These are phyloP conservation scores for Germaria angustata DNA, from an alignment of 2,888 invertebrate species.

Conservation along the genomic window DNA sequence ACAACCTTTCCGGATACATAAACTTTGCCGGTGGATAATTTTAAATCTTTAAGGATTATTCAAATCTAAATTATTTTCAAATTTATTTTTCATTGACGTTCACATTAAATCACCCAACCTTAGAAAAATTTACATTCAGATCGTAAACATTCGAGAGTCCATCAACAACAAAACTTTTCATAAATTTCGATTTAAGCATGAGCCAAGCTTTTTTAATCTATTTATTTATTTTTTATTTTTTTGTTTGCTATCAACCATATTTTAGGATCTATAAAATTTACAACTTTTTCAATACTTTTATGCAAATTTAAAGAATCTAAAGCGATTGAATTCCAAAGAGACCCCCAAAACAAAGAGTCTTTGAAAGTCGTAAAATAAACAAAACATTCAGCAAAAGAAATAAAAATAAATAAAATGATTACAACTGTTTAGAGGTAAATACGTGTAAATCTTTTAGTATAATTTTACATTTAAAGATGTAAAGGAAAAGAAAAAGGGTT, in stretches of 20 bases:
- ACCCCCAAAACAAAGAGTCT: slow-evolving; percentile 24
- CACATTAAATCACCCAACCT: neutral
- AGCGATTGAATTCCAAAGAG: slow-evolving; percentile 57
- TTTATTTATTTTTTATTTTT: neutral
- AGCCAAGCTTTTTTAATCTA: neutral
- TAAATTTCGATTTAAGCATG: neutral
- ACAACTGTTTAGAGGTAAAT: slow-evolving; percentile 66
- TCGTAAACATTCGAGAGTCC: slow-evolving; percentile 19
- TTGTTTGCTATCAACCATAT: slow-evolving; percentile 18
- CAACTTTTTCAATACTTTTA: slow-evolving; percentile 57
- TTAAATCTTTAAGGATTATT: neutral
- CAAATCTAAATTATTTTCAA: neutral
- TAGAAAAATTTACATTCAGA: neutral
- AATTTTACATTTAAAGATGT: neutral
- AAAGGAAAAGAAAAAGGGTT: slow-evolving; percentile 38
- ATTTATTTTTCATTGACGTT: neutral
- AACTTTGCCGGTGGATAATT: neutral
- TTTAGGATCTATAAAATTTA: slow-evolving; percentile 46
- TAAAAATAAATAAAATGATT: slow-evolving; percentile 50
- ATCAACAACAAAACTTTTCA: neutral
- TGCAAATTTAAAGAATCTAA: slow-evolving; percentile 60
- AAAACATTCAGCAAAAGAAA: neutral
- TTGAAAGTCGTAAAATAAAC: slow-evolving; percentile 38
- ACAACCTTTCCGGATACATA: neutral
- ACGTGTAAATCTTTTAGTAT: slow-evolving; percentile 63